Evolutionary conservation across 2,113 vertebrate genomes (phyloP).

Genomic region (Tachysurus fulvidraco): DNA sequence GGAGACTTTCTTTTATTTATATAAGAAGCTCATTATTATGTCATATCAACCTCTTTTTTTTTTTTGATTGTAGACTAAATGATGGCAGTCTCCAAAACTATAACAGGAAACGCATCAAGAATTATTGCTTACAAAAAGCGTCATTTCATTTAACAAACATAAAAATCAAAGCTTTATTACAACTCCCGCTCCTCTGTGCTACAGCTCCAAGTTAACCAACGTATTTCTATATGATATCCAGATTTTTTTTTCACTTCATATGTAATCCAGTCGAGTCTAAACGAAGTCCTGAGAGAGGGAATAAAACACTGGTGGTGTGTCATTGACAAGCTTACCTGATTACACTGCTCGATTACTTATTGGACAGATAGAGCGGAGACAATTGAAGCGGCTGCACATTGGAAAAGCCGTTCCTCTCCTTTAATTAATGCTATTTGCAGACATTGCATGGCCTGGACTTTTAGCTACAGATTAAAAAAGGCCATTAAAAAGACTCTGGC

Average conservation of each 20-base stretch:
- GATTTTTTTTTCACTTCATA: not conserved
- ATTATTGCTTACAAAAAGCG: conserved; percentile 11
- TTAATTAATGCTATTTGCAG: conserved; percentile 52
- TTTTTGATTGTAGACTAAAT: conserved; percentile 17
- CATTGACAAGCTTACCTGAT: conserved; percentile 43
- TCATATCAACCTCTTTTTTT: not conserved
- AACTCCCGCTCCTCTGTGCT: not conserved
- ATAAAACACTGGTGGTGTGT: conserved; percentile 14
- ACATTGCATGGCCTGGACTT: conserved; percentile 43
- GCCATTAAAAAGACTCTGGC: conserved; percentile 37
- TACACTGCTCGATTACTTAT: conserved; percentile 48
- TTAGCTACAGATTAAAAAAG: conserved; percentile 50
- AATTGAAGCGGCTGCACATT: conserved; percentile 40
- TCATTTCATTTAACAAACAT: not conserved
- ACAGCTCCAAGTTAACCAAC: not conserved
- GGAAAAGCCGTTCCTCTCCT: conserved; percentile 39
- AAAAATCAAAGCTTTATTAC: not conserved
- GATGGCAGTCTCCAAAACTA: not conserved
- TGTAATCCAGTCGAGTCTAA: conserved; percentile 16
- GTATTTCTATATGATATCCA: not conserved
- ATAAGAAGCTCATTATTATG: not conserved
- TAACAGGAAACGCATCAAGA: not conserved
- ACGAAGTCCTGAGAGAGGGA: conserved; percentile 23
- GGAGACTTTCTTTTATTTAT: not conserved
- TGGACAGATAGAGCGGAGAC: conserved; percentile 48